Conservation (phyloP, 2,113 vertebrate species). For the Physeter macrocephalus region DNA sequence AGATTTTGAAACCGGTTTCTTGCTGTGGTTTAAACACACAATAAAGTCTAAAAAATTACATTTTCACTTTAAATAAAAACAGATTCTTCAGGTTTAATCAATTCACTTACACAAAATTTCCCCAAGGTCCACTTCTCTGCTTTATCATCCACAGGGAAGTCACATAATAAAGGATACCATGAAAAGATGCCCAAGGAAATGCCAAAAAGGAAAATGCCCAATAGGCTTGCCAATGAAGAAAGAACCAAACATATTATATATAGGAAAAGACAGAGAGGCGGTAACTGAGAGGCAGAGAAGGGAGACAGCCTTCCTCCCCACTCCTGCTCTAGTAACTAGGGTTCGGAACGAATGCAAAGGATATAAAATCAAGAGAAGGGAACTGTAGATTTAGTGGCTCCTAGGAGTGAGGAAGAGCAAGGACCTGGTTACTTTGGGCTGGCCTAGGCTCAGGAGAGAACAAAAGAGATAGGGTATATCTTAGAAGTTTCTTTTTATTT, state of each 20-base stretch:
- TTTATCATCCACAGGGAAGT: not conserved
- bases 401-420: not conserved
- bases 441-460: not conserved
- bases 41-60: not conserved
- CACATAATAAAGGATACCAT: not conserved
- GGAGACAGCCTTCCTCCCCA: not conserved
- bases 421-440: not conserved
- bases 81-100: conserved; percentile 13
- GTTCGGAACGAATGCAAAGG: not conserved
- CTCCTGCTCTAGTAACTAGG: not conserved
- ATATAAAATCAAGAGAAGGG: not conserved
- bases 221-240: not conserved
- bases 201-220: not conserved
- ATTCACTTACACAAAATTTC: not conserved
- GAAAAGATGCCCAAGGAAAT: not conserved
- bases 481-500: conserved; percentile 27
- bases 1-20: not conserved
- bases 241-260: not conserved
- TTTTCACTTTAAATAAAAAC: not conserved
- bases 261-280: not conserved
- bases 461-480: not conserved
- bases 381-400: not conserved
- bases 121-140: not conserved
- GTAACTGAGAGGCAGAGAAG: not conserved
- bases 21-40: not conserved